phyloP scores from a whole-genome alignment of 2,797 vertebrate species.

The Cercopithecus neglectus region DNA sequence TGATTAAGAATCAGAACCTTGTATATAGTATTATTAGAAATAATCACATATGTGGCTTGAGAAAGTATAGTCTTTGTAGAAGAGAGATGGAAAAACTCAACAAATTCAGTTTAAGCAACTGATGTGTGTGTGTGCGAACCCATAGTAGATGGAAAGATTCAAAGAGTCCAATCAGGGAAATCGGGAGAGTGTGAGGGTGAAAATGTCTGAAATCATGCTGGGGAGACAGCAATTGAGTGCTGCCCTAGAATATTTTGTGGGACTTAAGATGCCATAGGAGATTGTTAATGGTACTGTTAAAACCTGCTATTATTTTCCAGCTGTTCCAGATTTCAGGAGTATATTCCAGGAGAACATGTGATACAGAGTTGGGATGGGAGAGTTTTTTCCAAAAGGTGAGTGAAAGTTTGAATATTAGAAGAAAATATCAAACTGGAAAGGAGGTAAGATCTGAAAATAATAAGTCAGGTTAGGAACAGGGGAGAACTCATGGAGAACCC shows the following conservation, averaged over 20 bases:
- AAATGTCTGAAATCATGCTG: neutral
- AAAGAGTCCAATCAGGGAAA: neutral
- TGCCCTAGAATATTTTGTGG: neutral
- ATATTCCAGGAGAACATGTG: neutral
- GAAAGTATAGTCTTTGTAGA: neutral
- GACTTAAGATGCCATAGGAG: neutral
- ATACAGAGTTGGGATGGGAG: neutral
- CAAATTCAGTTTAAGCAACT: neutral
- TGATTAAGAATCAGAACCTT: neutral
- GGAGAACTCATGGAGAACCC: neutral
- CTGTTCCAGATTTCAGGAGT: neutral
- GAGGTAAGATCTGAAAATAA: neutral
- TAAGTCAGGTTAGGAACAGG: neutral
- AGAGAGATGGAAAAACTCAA: neutral
- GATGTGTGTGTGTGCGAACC: neutral
- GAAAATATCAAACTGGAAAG: neutral
- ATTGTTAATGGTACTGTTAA: neutral
- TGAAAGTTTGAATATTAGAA: neutral
- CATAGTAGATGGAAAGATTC: neutral
- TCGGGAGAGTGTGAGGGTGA: rapidly evolving
- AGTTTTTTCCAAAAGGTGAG: neutral
- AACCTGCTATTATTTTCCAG: neutral
- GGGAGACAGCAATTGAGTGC: rapidly evolving
- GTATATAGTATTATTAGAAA: neutral
- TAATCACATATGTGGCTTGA: neutral